phyloP scores from a whole-genome alignment of 2,113 vertebrate species.

The Laterallus jamaicensis region DNA sequence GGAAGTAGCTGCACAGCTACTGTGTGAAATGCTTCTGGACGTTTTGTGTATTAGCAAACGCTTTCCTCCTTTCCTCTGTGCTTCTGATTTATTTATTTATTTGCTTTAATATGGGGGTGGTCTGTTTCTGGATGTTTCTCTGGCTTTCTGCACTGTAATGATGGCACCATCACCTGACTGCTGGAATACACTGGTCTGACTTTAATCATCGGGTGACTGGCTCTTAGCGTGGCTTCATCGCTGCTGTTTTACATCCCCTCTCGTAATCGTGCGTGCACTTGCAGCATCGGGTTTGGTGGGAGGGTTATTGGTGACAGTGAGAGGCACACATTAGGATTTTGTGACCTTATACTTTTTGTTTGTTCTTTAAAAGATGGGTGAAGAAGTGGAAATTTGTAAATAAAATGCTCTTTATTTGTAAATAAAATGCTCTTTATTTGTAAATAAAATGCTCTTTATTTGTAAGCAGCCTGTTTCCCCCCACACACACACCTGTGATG shows the following conservation, averaged over 20 bases:
- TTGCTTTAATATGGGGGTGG: conserved; percentile 51
- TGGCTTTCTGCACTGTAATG: conserved; percentile 66
- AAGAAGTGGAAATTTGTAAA: neutral
- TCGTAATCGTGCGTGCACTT: conserved; percentile 49
- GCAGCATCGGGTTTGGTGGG: conserved; percentile 23
- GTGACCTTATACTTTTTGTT: conserved; percentile 13
- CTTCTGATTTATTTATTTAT: neutral
- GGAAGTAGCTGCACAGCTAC: neutral
- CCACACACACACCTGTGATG: no score
- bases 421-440: neutral
- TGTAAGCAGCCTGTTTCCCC: neutral
- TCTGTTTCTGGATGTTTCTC: conserved; percentile 65
- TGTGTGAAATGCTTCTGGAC: neutral
- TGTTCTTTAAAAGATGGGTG: neutral
- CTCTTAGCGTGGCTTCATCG: conserved; percentile 50
- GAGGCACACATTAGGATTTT: conserved; percentile 13
- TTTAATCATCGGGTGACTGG: conserved; percentile 66
- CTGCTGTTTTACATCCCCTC: conserved; percentile 52
- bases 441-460: neutral
- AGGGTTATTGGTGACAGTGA: conserved; percentile 30
- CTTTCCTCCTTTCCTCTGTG: conserved; percentile 5
- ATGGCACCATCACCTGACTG: conserved; percentile 69
- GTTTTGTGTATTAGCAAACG: neutral
- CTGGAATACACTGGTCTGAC: conserved; percentile 62
- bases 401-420: neutral